Evolutionary conservation across 2,797 vertebrate species (phyloP), one percentile per base, ranked within the genome.

Genomic region (Coccyzus lansbergi): DNA sequence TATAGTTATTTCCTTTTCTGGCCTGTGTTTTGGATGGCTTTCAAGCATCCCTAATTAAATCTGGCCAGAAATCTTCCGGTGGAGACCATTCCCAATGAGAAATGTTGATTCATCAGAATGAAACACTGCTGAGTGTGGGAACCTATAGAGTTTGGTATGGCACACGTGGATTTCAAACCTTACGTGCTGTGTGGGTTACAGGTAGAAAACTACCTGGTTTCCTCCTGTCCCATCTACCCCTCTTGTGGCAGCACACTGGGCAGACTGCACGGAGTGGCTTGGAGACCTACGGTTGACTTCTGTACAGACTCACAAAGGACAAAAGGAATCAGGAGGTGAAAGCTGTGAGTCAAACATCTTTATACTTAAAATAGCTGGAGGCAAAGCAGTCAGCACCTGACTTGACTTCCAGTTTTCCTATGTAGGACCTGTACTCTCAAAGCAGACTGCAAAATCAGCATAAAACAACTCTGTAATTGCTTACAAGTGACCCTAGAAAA

Each of bases 41-140:
- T 95, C 89, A 95, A 95, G 67, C 74, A 74, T 91, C 59, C 38
- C 40, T 95, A 91, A 95, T 95, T 95, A 94, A 94, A 95, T 92
- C 77, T 96, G 94, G 69, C 74, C 0, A 1, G 88, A 96, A 94
- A 90, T 70, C 67, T 82, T 83, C 72, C 86, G 44, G 38, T 79
- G 70, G 74, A 93, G 75, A 74, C 83, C 64, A 93, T 87, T 63
- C 67, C 74, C 77, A 46, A 20, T 20, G 74, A 67, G 77, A 94
- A 95, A 90, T 6, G 9, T 6, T 1, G 4, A 82, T 84, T 90
- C 80, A 88, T 86, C 88, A 91, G 31, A 88, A 90, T 5, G 40
- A 90, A 91, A 52, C 46, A 13, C 16, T 69, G 62, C 25, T 0
- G 6, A 93, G 34, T 60, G 72, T 71, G 53, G 55, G 69, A 96